Evolutionary conservation across 2,797 vertebrate species (phyloP).

Genomic region (Peromyscus aztecus): DNA sequence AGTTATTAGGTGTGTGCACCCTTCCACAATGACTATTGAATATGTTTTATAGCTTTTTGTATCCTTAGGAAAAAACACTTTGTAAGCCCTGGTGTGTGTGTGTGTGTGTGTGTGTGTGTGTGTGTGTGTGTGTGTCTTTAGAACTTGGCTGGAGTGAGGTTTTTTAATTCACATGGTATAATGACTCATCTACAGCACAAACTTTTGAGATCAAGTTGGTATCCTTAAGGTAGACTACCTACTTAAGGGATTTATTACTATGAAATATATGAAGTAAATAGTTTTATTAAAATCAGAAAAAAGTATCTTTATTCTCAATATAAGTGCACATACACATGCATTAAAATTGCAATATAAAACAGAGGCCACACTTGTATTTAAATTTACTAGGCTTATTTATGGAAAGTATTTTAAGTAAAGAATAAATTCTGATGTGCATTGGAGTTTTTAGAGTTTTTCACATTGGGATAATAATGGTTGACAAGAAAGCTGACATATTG

Average conservation of each 20-base stretch:
- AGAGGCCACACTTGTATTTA: not conserved
- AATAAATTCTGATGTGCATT: not conserved
- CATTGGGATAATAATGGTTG: not conserved
- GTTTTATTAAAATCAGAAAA: conserved; percentile 75
- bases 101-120: not conserved
- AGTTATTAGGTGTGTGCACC: not conserved
- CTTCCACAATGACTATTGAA: not conserved
- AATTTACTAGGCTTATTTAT: conserved; percentile 30
- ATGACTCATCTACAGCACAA: not conserved
- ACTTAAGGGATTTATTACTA: conserved; percentile 84
- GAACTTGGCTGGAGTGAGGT: fast-evolving
- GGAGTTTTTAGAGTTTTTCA: not conserved
- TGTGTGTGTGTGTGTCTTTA: not conserved
- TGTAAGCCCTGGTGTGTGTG: not conserved
- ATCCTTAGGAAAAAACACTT: not conserved
- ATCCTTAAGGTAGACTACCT: conserved; percentile 68
- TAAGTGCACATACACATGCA: not conserved
- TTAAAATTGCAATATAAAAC: conserved; percentile 46
- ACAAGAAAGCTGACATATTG: not conserved
- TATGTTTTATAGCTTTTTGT: conserved; percentile 29
- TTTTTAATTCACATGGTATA: conserved; percentile 56
- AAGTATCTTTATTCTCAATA: conserved; percentile 59
- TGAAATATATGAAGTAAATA: conserved; percentile 77
- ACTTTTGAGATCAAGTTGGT: conserved; percentile 66
- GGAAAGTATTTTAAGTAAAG: conserved; percentile 68